Base-by-base conservation (phyloP, 2,888 invertebrate species). In the Phyllotreta striolata region DNA sequence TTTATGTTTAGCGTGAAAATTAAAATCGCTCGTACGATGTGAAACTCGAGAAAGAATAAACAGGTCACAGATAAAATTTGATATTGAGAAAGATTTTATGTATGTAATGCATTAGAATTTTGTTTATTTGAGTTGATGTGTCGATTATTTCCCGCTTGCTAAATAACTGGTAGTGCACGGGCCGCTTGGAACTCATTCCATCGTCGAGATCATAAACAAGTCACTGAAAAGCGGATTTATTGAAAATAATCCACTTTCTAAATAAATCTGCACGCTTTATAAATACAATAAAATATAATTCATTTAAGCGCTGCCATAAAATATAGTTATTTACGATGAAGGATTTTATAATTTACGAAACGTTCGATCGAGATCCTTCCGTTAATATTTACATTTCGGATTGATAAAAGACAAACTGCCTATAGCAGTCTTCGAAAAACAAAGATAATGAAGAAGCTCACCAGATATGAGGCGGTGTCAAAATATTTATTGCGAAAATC, bases 261-360 rank as follows among this genome's bases (percentile, higher is more conserved):
- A 76, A 76, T 74, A 74, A 76, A 76, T 74, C 72, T 69, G 64
- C 69, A 35, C 35, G 44, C 44, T 75, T 73, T 72, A 73, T 75
- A 74, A 74, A 74, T 73, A 73, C 73, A 74, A 74, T 76, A 74
- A 75, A 76, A 72, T 76, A 75, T 76, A 74, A 75, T 75, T 74
- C 73, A 75, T 73, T 75, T 75, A 74, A 75, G 75, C 73, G 74
- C 70, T 72, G 71, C 72, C 70, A 75, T 74, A 73, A 76, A 76
- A 73, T 73, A 69, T 68, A 68, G 72, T 74, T 73, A 75, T 76
- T 76, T 76, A 76, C 68, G 73, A 73, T 73, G 75, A 73, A 70
- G 72, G 72, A 74, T 75, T 72, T 70, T 58, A 72, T 67, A 69
- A 67, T 69, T 69, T 67, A 69, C 67, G 64, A 56, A 64, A 66